Conservation (phyloP, 2,113 vertebrate species). For the Electrona antarctica region DNA sequence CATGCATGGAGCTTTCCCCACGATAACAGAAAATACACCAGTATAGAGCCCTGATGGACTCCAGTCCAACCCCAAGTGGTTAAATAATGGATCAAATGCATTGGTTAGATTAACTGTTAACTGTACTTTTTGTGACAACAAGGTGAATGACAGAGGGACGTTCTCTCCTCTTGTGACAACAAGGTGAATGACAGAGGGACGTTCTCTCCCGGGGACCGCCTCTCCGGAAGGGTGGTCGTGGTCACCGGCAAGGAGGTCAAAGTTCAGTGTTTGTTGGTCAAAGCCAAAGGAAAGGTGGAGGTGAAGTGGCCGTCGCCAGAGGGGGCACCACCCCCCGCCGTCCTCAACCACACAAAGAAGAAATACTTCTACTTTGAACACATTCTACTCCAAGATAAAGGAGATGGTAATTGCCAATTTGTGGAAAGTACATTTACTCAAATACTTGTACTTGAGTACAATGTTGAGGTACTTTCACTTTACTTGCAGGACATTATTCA, state of each 20-base stretch:
- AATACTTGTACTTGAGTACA: not conserved
- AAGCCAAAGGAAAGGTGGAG: conserved; percentile 67
- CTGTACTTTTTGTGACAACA: not conserved
- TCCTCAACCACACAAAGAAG: conserved; percentile 53
- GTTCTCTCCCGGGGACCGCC: conserved; percentile 62
- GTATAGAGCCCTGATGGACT: too few relatives aligned
- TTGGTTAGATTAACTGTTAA: not conserved
- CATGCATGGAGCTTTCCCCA: too few relatives aligned
- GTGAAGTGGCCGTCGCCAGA: conserved; percentile 57
- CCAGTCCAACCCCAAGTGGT: too few relatives aligned
- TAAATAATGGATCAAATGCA: too few relatives aligned
- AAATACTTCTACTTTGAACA: conserved; percentile 69
- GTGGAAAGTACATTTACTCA: too few relatives aligned
- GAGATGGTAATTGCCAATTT: conserved; percentile 56
- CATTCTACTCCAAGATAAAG: conserved; percentile 71
- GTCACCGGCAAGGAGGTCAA: conserved; percentile 64
- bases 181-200: conserved; percentile 48
- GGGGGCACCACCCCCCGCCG: conserved; percentile 18
- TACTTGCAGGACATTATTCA: too few relatives aligned
- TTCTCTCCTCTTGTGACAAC: conserved; percentile 50
- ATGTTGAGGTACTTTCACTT: too few relatives aligned
- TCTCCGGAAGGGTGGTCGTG: conserved; percentile 65
- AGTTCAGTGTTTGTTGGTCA: conserved; percentile 66
- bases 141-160: conserved; percentile 48
- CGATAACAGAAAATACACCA: too few relatives aligned